These are phyloP conservation scores for Melanogrammus aeglefinus DNA, from an alignment of 2,797 vertebrate species.

Conservation along the genomic window DNA sequence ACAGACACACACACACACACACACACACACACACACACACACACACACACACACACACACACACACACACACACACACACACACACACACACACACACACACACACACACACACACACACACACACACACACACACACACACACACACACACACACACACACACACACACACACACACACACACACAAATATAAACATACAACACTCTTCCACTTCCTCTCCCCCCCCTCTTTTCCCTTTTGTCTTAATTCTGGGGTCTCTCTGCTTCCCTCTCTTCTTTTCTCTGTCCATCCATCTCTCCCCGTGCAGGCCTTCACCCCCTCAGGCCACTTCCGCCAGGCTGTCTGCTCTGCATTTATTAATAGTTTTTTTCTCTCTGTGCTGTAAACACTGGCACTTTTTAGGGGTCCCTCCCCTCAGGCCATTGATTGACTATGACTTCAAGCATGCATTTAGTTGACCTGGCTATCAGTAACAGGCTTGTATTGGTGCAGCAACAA, in stretches of 20 bases:
- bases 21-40: conserved; percentile 8
- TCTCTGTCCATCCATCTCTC: conserved; percentile 41
- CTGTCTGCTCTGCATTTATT: conserved; percentile 67
- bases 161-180: conserved; percentile 16
- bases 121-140: conserved; percentile 7
- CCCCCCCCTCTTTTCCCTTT: conserved; percentile 30
- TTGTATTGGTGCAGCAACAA: not conserved
- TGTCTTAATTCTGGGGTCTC: conserved; percentile 6
- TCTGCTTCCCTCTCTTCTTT: conserved; percentile 10
- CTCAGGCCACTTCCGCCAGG: conserved; percentile 63
- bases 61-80: conserved; percentile 21
- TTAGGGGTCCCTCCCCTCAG: conserved; percentile 42
- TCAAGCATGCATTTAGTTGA: conserved; percentile 36
- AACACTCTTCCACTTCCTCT: conserved; percentile 12
- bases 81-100: conserved; percentile 31
- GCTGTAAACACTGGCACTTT: conserved; percentile 61
- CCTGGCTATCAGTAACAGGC: not conserved
- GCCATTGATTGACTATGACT: conserved; percentile 55
- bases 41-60: conserved; percentile 32
- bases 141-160: conserved; percentile 31
- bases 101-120: not conserved
- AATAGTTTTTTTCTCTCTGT: conserved; percentile 60
- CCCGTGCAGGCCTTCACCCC: conserved; percentile 54
- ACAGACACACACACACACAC: not conserved
- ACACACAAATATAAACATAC: conserved; percentile 23